Percentiles rank a stretch among this genome's conserved stretches.
These are phyloP conservation scores for Acridotheres tristis DNA, from an alignment of 2,797 vertebrate species.

Conservation along the genomic window DNA sequence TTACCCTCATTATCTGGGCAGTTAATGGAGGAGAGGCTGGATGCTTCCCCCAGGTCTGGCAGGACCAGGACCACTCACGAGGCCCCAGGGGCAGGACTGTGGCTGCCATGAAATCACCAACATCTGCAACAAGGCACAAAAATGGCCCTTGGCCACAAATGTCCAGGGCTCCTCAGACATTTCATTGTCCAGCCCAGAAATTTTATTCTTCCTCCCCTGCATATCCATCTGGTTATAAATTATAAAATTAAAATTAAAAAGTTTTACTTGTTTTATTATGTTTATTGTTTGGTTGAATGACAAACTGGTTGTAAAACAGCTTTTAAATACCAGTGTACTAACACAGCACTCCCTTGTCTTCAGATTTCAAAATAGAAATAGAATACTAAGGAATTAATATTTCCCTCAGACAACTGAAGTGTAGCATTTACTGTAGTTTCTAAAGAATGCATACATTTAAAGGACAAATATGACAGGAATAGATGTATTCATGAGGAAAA, in stretches of 20 bases:
- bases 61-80: neutral
- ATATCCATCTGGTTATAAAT: neutral
- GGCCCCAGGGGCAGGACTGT: fast-evolving
- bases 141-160: neutral
- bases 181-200: neutral
- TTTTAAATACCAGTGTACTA: neutral
- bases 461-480: neutral
- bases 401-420: neutral
- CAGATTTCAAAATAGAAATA: neutral
- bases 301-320: neutral
- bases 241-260: neutral
- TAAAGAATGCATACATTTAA: neutral
- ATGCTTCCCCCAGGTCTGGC: neutral
- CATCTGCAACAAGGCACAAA: neutral
- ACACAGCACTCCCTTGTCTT: neutral
- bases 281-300: neutral
- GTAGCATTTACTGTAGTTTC: neutral
- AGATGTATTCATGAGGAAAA: neutral
- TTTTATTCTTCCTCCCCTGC: neutral
- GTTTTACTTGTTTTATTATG: neutral
- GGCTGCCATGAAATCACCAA: neutral
- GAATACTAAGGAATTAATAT: neutral
- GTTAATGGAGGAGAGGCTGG: neutral
- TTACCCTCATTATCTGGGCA: neutral
- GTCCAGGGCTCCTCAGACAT: fast-evolving